Conservation (phyloP, 2,888 invertebrate species). For the Polydrusus pterygomalis region DNA sequence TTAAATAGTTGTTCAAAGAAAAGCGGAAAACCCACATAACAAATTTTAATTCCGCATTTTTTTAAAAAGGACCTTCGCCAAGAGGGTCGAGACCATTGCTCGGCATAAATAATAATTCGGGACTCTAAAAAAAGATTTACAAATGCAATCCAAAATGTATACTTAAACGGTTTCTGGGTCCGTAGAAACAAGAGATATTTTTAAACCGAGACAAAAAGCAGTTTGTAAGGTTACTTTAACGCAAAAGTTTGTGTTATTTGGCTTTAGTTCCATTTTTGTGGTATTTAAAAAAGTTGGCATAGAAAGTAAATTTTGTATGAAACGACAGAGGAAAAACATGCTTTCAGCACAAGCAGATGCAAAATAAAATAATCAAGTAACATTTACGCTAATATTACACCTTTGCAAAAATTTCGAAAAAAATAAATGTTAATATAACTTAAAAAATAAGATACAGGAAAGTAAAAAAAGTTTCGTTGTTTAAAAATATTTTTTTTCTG, state of each 20-base stretch:
- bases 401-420: neutral
- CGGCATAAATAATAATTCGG: neutral
- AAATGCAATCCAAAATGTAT: neutral
- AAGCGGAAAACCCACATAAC: too few species aligned
- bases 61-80: neutral
- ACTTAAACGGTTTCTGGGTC: neutral
- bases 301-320: neutral
- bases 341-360: slow-evolving; percentile 2
- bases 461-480: too few species aligned
- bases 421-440: too few species aligned
- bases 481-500: too few species aligned
- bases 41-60: neutral
- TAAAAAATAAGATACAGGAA: too few species aligned
- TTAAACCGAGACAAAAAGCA: neutral
- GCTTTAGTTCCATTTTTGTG: slow-evolving; percentile 15
- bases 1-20: too few species aligned
- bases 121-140: neutral
- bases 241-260: slow-evolving; percentile 1
- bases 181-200: neutral
- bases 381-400: too few species aligned
- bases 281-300: slow-evolving; percentile 19
- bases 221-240: neutral
- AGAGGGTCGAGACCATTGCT: neutral
- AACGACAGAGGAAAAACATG: neutral
- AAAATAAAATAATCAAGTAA: neutral